These are phyloP conservation scores for Neoaliturus tenellus DNA, from an alignment of 2,888 invertebrate genomes.

Conservation along the genomic window DNA sequence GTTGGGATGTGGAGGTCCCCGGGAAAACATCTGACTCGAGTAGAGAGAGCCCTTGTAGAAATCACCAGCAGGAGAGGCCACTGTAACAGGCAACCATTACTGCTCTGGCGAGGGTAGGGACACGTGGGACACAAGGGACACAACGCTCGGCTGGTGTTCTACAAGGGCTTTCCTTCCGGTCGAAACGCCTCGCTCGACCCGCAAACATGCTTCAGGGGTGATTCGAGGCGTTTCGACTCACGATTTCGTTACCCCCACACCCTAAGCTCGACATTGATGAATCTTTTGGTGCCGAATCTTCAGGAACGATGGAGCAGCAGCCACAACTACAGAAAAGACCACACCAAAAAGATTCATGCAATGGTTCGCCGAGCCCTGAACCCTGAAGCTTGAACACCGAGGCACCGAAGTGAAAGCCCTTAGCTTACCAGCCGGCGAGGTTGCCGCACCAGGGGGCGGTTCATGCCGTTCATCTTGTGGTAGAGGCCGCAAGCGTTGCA, in stretches of 20 bases:
- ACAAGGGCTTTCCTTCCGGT: conserved; percentile 57
- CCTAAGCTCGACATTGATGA: background rate
- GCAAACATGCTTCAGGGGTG: background rate
- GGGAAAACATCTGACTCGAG: conserved; percentile 80
- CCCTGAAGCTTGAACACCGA: conserved; percentile 32
- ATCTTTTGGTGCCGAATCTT: background rate
- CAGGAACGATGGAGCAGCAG: background rate
- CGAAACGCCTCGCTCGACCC: background rate
- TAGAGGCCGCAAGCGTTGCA: conserved; percentile 99
- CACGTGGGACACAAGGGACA: background rate
- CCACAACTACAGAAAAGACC: conserved; percentile 11
- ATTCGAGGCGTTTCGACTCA: background rate
- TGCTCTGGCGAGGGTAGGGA: background rate
- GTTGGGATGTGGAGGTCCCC: conserved; percentile 72
- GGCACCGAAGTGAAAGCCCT: conserved; percentile 44
- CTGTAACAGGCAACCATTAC: conserved; percentile 63
- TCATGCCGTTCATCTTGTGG: conserved; percentile 97
- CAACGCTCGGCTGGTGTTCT: conserved; percentile 55
- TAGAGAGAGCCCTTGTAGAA: conserved; percentile 88
- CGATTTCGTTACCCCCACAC: background rate
- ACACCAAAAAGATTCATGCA: conserved; percentile 44
- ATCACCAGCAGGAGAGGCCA: conserved; percentile 79
- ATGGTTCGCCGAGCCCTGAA: conserved; percentile 17
- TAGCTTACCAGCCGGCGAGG: conserved; percentile 91
- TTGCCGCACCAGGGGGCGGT: conserved; percentile 93